Evolutionary conservation across 2,797 vertebrate genomes (phyloP).

Genomic region (Hipposideros larvatus): DNA sequence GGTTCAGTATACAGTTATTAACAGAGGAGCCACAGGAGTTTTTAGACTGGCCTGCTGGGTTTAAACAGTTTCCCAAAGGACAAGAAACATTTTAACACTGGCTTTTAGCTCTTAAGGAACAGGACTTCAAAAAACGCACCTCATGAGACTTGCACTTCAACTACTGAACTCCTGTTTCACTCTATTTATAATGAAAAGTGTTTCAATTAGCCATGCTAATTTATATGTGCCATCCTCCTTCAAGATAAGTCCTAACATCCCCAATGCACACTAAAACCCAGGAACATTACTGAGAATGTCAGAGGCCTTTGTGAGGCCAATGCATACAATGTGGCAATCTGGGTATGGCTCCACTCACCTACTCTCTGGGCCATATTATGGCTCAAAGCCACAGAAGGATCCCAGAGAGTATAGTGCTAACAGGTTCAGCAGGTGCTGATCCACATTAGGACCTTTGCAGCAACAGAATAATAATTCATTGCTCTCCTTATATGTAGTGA

Average conservation of each 20-base stretch:
- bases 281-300: not conserved
- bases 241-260: not conserved
- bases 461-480: not conserved
- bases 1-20: not conserved
- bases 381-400: not conserved
- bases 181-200: not conserved
- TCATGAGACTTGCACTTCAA: not conserved
- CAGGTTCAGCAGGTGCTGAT: not conserved
- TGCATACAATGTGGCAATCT: not conserved
- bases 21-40: not conserved
- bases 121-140: not conserved
- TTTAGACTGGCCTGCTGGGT: not conserved
- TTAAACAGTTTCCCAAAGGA: conserved; percentile 25
- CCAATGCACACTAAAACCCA: not conserved
- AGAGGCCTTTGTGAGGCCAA: not conserved
- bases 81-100: conserved; percentile 10
- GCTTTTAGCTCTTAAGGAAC: conserved; percentile 32
- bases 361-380: not conserved
- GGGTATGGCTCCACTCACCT: not conserved
- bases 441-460: not conserved
- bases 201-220: not conserved
- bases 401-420: not conserved
- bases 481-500: not conserved
- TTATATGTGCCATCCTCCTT: not conserved
- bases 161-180: not conserved